phyloP scores from a whole-genome alignment of 1,140 invertebrate species.

The Leptinotarsa lineolata region DNA sequence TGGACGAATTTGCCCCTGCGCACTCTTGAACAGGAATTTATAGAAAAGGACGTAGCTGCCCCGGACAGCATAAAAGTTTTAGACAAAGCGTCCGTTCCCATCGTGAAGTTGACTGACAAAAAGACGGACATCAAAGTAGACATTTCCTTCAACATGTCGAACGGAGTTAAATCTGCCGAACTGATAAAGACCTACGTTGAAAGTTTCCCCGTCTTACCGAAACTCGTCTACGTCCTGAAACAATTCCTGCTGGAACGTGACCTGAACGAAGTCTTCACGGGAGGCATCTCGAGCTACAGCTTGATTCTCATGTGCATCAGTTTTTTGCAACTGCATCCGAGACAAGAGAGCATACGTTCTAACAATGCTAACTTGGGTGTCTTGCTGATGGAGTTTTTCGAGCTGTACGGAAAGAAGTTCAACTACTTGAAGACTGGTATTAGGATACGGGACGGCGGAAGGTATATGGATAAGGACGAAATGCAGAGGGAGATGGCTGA shows the following conservation, averaged over 20 bases:
- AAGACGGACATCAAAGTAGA: constrained; percentile 93
- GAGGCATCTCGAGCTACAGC: constrained; percentile 98
- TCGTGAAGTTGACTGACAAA: constrained; percentile 95
- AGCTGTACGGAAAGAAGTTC: constrained; percentile 94
- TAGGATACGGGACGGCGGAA: constrained; percentile 89
- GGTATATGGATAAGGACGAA: constrained; percentile 94
- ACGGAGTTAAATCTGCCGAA: constrained; percentile 92
- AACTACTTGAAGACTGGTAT: constrained; percentile 96
- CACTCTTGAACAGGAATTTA: constrained; percentile 86
- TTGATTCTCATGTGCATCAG: constrained; percentile 95
- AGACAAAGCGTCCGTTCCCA: constrained; percentile 96
- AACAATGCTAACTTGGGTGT: constrained; percentile 83
- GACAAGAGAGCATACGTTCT: constrained; percentile 65
- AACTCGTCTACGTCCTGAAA: constrained; percentile 95
- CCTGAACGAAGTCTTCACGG: constrained; percentile 98
- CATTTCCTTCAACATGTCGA: constrained; percentile 97
- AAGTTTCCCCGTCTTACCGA: constrained; percentile 84
- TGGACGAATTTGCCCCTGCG: constrained; percentile 90
- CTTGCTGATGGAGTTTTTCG: constrained; percentile 95
- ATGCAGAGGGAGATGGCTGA: constrained; percentile 91
- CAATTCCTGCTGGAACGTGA: constrained; percentile 96
- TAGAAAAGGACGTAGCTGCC: constrained; percentile 86
- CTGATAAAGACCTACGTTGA: constrained; percentile 77
- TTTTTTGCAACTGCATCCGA: constrained; percentile 68
- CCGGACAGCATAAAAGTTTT: constrained; percentile 90